A percentile compares a stretch with the other conserved stretches of the same genome.
Conservation (phyloP, 1,140 invertebrate species). For the Pseudomyrmex dendroicus region DNA sequence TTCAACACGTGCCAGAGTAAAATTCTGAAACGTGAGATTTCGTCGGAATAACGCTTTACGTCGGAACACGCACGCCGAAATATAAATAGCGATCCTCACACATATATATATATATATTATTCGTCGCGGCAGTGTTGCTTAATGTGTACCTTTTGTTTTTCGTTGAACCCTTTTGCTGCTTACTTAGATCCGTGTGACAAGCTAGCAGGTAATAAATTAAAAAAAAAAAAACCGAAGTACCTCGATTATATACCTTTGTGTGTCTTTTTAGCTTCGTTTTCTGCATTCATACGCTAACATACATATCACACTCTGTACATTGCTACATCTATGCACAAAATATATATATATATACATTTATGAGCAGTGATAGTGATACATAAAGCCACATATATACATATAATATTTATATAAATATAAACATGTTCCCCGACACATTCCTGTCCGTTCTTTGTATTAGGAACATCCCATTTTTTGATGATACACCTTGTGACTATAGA, state of each 20-base stretch:
- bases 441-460: constrained; percentile 37
- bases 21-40: background rate
- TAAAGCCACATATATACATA: constrained; percentile 2
- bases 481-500: constrained; percentile 34
- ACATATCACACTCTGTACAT: constrained; percentile 64
- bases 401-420: constrained; percentile 1
- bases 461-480: background rate
- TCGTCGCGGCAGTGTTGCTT: constrained; percentile 63
- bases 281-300: constrained; percentile 72
- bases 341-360: too few relatives aligned
- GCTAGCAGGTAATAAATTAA: constrained; percentile 70
- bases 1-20: background rate
- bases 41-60: background rate
- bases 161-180: constrained; percentile 70
- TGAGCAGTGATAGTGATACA: too few relatives aligned
- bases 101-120: constrained; percentile 12
- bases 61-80: constrained; percentile 5
- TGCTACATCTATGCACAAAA: constrained; percentile 47
- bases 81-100: constrained; percentile 8
- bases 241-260: constrained; percentile 20
- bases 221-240: constrained; percentile 40
- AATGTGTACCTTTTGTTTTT: constrained; percentile 63
- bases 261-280: constrained; percentile 68
- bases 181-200: constrained; percentile 61
- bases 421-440: constrained; percentile 7